Percentiles rank a stretch among this genome's conserved stretches.
Conservation (phyloP, 2,113 vertebrate species). For the Psettodes erumei region DNA sequence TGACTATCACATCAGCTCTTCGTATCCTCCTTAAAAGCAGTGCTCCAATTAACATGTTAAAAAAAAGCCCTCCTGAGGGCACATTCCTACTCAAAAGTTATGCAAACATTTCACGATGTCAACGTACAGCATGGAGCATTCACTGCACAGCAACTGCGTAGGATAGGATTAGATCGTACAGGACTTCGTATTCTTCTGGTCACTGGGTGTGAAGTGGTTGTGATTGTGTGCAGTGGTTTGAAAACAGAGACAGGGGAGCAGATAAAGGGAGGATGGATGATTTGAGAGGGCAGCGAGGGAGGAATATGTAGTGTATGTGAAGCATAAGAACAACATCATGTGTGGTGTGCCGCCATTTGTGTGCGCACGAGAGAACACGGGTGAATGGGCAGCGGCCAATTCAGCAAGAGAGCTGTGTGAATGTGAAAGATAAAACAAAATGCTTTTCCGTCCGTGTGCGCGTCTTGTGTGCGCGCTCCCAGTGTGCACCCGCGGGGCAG, state of each 20-base stretch:
- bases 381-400: constrained; percentile 28
- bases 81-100: neutral
- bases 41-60: neutral
- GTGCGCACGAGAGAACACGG: constrained; percentile 10
- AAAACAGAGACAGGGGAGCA: constrained; percentile 33
- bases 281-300: constrained; percentile 28
- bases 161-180: constrained; percentile 7
- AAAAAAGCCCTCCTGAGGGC: neutral
- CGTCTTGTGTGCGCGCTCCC: constrained; percentile 28
- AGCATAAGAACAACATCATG: constrained; percentile 34
- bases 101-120: neutral
- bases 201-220: constrained; percentile 39
- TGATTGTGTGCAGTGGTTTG: constrained; percentile 49
- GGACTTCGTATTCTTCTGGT: constrained; percentile 24
- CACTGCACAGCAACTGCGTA: neutral
- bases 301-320: constrained; percentile 31
- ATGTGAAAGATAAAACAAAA: constrained; percentile 21
- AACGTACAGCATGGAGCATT: neutral
- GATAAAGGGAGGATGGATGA: constrained; percentile 34
- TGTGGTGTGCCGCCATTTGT: constrained; percentile 11
- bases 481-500: constrained; percentile 47
- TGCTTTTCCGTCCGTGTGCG: neutral
- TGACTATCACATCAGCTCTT: constrained; percentile 8
- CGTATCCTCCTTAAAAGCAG: neutral
- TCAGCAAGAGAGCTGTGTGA: constrained; percentile 22